Evolutionary conservation across 2,797 vertebrate species (phyloP).

Genomic region (Chromobotia macracanthus): DNA sequence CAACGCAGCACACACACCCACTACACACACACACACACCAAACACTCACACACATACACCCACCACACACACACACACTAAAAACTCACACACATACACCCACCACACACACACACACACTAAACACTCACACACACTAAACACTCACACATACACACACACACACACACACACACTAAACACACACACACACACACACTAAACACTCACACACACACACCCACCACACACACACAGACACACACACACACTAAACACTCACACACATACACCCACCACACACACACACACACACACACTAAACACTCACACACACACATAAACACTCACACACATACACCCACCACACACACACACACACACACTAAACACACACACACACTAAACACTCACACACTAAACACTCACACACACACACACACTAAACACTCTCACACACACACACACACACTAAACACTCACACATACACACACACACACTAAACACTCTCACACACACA

Average conservation of each 20-base stretch:
- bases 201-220: background rate
- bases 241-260: background rate
- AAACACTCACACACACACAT: background rate
- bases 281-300: background rate
- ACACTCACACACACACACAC: background rate
- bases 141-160: background rate
- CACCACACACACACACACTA: background rate
- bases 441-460: no score
- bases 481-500: background rate
- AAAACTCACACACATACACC: no score
- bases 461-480: background rate
- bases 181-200: background rate
- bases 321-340: no score
- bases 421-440: background rate
- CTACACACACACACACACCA: background rate
- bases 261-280: background rate
- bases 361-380: background rate
- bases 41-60: no score
- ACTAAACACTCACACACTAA: no score
- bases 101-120: background rate
- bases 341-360: background rate
- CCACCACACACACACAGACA: no score
- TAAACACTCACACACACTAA: no score
- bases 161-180: no score
- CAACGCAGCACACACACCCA: conserved; percentile 11